A percentile compares a stretch with the other conserved stretches of the same genome.
These are phyloP conservation scores for Rhagoletis pomonella DNA, from an alignment of 1,140 invertebrate species.

Conservation along the genomic window DNA sequence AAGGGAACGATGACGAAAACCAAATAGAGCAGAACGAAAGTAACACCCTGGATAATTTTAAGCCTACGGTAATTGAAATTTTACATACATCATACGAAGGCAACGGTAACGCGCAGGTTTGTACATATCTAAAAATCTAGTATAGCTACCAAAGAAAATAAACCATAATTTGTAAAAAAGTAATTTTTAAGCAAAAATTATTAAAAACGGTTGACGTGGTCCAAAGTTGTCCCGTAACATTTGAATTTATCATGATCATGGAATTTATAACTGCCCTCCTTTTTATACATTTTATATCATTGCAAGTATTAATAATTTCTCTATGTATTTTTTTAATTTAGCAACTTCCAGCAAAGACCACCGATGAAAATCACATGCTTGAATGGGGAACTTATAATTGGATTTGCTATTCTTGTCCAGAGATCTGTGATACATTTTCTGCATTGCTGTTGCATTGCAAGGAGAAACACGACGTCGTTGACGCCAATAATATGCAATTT, in stretches of 20 bases:
- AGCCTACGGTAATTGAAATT: not conserved
- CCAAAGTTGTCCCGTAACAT: too few relatives aligned
- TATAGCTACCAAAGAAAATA: too few relatives aligned
- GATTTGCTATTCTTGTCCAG: slow-evolving; percentile 23
- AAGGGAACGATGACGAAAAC: not conserved
- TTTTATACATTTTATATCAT: too few relatives aligned
- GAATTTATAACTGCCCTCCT: too few relatives aligned
- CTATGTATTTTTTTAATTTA: too few relatives aligned
- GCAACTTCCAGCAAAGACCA: not conserved
- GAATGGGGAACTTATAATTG: slow-evolving; percentile 48
- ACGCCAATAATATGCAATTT: slow-evolving; percentile 20
- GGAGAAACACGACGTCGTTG: not conserved
- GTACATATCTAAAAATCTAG: not conserved
- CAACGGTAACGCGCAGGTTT: not conserved
- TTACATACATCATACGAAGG: not conserved
- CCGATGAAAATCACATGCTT: not conserved
- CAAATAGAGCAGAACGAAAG: not conserved
- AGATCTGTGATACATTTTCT: not conserved
- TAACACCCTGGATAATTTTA: not conserved
- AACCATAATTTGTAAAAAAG: too few relatives aligned
- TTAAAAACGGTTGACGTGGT: too few relatives aligned
- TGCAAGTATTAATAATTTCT: too few relatives aligned
- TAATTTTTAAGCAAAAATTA: too few relatives aligned
- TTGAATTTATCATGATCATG: too few relatives aligned
- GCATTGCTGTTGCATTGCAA: slow-evolving; percentile 27